phyloP scores from a whole-genome alignment of 53 echinoderm and acorn worm genomes.

The Holothuria scabra region DNA sequence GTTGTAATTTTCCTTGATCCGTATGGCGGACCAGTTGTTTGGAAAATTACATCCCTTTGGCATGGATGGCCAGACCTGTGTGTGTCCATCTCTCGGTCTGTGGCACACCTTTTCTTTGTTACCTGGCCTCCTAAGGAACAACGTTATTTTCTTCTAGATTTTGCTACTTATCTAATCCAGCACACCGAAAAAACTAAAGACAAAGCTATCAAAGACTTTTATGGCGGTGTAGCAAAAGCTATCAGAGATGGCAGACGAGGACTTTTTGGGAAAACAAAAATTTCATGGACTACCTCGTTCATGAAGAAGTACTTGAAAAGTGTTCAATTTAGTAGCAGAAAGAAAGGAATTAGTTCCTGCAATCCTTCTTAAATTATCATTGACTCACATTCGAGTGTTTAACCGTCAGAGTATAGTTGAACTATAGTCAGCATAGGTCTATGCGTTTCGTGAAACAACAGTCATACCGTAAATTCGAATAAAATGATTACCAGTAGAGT shows the following conservation, averaged over 20 bases:
- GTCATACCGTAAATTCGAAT: neutral
- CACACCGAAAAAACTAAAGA: neutral
- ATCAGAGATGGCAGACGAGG: neutral
- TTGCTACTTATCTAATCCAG: neutral
- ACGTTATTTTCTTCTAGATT: constrained; percentile 2
- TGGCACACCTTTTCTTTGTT: constrained; percentile 18
- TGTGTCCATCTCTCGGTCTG: constrained; percentile 2
- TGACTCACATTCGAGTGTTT: too few relatives aligned
- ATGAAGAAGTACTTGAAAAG: constrained; percentile 10
- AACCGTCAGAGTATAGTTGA: too few relatives aligned
- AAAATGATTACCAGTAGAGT: neutral
- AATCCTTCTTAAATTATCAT: too few relatives aligned
- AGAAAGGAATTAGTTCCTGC: too few relatives aligned
- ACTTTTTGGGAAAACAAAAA: neutral
- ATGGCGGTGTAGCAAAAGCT: constrained; percentile 1
- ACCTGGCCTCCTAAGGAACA: constrained; percentile 38
- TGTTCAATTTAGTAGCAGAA: too few relatives aligned
- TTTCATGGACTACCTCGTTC: constrained; percentile 25
- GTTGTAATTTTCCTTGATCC: constrained; percentile 34
- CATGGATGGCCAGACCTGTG: constrained; percentile 24
- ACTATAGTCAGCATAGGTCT: too few relatives aligned
- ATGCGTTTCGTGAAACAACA: neutral
- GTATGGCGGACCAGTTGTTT: constrained; percentile 39
- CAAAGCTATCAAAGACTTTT: neutral
- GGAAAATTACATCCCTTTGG: constrained; percentile 15